phyloP scores from a whole-genome alignment of 2,797 vertebrate species.

The Pseudochirops cupreus region DNA sequence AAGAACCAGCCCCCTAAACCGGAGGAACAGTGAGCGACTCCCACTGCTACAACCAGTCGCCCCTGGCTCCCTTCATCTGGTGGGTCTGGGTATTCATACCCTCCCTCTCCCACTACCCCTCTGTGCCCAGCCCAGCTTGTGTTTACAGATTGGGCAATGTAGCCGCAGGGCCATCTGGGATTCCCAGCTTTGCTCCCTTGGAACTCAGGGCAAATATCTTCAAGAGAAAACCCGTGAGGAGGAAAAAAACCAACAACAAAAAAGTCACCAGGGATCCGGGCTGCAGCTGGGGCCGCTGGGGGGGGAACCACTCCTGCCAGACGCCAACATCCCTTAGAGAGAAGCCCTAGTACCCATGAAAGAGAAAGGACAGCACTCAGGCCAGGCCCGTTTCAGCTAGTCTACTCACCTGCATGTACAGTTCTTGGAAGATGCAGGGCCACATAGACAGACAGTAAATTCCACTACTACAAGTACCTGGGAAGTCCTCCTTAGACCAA shows the following conservation, averaged over 20 bases:
- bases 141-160: background rate
- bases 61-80: rapidly evolving
- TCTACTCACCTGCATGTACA: background rate
- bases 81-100: background rate
- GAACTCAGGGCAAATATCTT: background rate
- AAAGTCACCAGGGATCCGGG: background rate
- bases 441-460: background rate
- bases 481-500: background rate
- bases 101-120: background rate
- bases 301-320: background rate
- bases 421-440: background rate
- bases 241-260: background rate
- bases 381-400: background rate
- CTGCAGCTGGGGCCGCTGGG: background rate
- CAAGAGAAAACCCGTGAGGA: background rate
- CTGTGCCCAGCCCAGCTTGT: background rate
- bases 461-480: background rate
- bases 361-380: background rate
- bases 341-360: background rate
- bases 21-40: rapidly evolving
- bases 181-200: background rate
- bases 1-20: background rate
- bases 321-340: background rate
- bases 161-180: background rate
- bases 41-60: background rate